Evolutionary conservation across 2,797 vertebrate genomes (phyloP).

Genomic region (Pteropus rufus): DNA sequence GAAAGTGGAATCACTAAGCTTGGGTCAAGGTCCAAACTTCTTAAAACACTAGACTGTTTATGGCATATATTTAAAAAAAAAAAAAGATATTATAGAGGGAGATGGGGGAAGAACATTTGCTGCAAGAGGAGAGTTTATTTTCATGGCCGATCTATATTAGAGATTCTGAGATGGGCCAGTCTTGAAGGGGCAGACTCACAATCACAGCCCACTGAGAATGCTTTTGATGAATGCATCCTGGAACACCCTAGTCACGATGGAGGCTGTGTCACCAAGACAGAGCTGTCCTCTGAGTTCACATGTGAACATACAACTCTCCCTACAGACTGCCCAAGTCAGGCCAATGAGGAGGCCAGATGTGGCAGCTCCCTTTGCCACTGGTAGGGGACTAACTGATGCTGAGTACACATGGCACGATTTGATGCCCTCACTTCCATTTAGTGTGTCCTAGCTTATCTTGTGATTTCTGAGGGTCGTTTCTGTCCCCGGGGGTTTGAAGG

Average conservation of each 20-base stretch:
- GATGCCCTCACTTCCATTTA: constrained; percentile 45
- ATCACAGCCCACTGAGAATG: not conserved
- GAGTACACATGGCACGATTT: not conserved
- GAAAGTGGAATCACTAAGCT: not conserved
- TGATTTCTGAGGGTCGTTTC: not conserved
- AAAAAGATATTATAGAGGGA: not conserved
- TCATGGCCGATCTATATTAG: not conserved
- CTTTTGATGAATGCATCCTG: not conserved
- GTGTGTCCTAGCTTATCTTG: constrained; percentile 18
- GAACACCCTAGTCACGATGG: not conserved
- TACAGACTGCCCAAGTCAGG: constrained; percentile 53
- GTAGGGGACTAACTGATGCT: not conserved
- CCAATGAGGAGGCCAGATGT: constrained; percentile 17
- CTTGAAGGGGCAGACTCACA: not conserved
- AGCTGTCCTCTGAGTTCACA: constrained; percentile 39
- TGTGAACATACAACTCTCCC: constrained; percentile 19
- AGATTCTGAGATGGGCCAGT: not conserved
- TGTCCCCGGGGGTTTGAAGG: not conserved
- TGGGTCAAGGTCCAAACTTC: not conserved
- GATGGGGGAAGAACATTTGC: not conserved
- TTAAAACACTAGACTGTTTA: not conserved
- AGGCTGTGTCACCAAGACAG: not conserved
- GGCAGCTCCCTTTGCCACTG: constrained; percentile 25
- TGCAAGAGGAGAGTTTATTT: not conserved
- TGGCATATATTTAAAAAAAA: not conserved